These are phyloP conservation scores for Idaea dimidiata DNA, from an alignment of 2,888 invertebrate species.

Conservation along the genomic window DNA sequence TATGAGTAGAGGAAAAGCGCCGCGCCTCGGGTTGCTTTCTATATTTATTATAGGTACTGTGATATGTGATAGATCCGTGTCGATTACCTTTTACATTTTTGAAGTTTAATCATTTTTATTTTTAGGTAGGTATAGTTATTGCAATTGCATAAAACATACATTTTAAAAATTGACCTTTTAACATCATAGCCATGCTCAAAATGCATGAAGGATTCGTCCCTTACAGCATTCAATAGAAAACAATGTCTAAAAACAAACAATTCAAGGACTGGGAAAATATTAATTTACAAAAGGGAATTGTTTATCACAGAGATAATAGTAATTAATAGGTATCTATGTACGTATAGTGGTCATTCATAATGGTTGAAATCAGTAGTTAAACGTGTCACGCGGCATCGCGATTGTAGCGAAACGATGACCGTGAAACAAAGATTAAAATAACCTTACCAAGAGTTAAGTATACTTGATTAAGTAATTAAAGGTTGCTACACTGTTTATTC, in stretches of 20 bases:
- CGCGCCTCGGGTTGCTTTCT: no score
- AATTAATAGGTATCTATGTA: not conserved
- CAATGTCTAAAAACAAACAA: not conserved
- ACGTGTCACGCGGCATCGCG: not conserved
- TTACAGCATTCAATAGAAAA: not conserved
- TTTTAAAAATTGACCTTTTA: no score
- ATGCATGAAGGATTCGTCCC: not conserved
- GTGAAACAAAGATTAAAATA: not conserved
- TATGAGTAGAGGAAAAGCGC: no score
- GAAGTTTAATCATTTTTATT: no score
- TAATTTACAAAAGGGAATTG: not conserved
- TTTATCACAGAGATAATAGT: not conserved
- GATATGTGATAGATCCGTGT: no score
- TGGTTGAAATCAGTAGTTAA: not conserved
- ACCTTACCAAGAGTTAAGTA: not conserved
- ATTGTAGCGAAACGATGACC: not conserved
- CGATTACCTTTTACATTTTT: no score
- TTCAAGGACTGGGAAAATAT: not conserved
- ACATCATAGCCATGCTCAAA: no score
- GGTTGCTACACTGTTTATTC: not conserved
- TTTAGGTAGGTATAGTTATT: no score
- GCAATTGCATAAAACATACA: no score
- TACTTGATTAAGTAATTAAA: not conserved
- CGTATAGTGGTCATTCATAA: not conserved
- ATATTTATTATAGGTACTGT: no score